Percentiles rank a stretch among this genome's conserved stretches.
Conservation (phyloP, 2,888 invertebrate species). For the Caenorhabditis sinica region DNA sequence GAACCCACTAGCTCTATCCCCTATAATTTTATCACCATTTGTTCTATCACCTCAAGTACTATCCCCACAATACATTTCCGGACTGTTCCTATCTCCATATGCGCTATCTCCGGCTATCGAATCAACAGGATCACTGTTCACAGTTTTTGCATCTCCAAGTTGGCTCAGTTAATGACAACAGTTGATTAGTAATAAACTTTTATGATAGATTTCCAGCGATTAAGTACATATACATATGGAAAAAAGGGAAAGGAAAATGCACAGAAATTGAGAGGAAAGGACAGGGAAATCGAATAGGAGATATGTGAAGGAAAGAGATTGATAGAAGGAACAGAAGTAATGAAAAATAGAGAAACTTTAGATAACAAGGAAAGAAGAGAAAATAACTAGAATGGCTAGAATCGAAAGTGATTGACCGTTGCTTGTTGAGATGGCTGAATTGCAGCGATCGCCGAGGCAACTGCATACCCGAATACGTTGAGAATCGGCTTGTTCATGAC, state of each 20-base stretch:
- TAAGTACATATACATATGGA: neutral
- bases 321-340: neutral
- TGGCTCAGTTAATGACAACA: conserved; percentile 60
- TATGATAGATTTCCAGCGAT: neutral
- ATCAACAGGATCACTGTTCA: conserved; percentile 66
- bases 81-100: conserved; percentile 68
- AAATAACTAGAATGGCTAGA: conserved; percentile 33
- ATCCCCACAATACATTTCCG: conserved; percentile 66
- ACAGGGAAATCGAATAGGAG: conserved; percentile 16
- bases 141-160: conserved; percentile 69
- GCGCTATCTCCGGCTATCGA: conserved; percentile 70
- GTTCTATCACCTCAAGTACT: conserved; percentile 71
- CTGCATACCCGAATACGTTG: conserved; percentile 78
- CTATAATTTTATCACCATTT: conserved; percentile 73
- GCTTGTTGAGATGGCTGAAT: conserved; percentile 53
- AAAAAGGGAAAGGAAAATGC: conserved; percentile 11
- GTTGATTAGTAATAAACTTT: neutral
- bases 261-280: neutral
- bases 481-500: conserved; percentile 73
- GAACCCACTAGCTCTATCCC: conserved; percentile 60
- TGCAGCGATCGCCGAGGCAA: conserved; percentile 80
- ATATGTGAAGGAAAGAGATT: conserved; percentile 36
- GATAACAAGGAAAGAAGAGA: conserved; percentile 1
- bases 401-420: conserved; percentile 31
- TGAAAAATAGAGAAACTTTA: neutral